A percentile compares a stretch with the other conserved stretches of the same genome.
phyloP scores from a whole-genome alignment of 1,140 invertebrate genomes.

The Drosophila melanica region DNA sequence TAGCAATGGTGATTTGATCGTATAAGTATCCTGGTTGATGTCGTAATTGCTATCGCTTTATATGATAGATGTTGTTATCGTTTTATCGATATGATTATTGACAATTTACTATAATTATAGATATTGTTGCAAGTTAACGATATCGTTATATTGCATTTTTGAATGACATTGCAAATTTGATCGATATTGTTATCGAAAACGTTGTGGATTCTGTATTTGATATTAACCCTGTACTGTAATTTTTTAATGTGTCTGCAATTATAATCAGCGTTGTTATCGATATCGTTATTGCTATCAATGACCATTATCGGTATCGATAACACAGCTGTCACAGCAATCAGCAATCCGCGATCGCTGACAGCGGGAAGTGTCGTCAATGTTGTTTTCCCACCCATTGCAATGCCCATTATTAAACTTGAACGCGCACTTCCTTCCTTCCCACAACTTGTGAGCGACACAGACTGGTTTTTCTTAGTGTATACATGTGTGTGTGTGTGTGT shows the following conservation, averaged over 20 bases:
- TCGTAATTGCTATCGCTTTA: background rate
- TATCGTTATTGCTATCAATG: background rate
- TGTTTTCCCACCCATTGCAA: slow-evolving; percentile 33
- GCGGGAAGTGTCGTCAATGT: slow-evolving; percentile 15
- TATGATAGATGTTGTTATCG: background rate
- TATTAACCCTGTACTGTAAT: background rate
- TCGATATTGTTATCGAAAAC: background rate
- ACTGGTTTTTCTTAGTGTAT: slow-evolving; percentile 26
- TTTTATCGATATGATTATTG: background rate
- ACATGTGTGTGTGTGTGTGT: background rate
- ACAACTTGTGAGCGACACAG: slow-evolving; percentile 4
- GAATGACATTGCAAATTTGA: background rate
- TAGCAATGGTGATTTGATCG: too few relatives aligned
- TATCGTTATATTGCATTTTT: background rate
- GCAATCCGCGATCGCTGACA: background rate
- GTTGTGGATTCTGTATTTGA: background rate
- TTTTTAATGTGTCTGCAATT: too few relatives aligned
- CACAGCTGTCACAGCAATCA: background rate
- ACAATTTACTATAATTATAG: too few relatives aligned
- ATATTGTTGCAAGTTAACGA: background rate
- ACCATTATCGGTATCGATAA: background rate
- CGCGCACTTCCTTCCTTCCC: slow-evolving; percentile 40
- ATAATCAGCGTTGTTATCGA: background rate
- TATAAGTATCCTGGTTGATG: too few relatives aligned
- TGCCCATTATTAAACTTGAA: slow-evolving; percentile 47